Conservation (phyloP, 2,797 vertebrate species). For the Channallabes apus region DNA sequence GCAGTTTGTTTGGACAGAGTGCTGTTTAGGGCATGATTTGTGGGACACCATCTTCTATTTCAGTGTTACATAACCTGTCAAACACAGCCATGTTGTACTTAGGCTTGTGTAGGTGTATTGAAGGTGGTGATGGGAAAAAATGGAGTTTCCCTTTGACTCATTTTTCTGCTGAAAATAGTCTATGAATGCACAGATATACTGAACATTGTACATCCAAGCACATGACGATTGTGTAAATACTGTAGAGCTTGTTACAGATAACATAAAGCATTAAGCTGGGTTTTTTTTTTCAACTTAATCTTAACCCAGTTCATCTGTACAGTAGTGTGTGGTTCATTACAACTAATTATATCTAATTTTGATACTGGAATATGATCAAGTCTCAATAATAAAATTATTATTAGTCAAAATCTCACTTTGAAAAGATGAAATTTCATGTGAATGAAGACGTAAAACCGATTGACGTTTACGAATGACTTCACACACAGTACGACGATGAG, state of each 20-base stretch:
- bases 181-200: background rate
- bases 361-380: background rate
- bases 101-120: constrained; percentile 15
- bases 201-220: background rate
- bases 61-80: constrained; percentile 38
- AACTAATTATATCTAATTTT: too few relatives aligned
- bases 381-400: background rate
- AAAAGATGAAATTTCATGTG: too few relatives aligned
- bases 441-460: too few relatives aligned
- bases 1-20: constrained; percentile 74
- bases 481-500: too few relatives aligned
- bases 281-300: background rate
- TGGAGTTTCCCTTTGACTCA: constrained; percentile 24
- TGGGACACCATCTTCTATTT: constrained; percentile 43
- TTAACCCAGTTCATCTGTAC: background rate
- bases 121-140: constrained; percentile 20
- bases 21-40: constrained; percentile 77
- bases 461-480: too few relatives aligned
- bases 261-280: background rate
- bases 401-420: too few relatives aligned
- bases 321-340: background rate
- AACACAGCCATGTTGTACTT: constrained; percentile 4
- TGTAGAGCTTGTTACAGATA: background rate
- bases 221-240: background rate
- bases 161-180: constrained; percentile 8